A percentile compares a stretch with the other conserved stretches of the same genome.
Evolutionary conservation across 2,797 vertebrate species (phyloP).

Genomic region (Nannoperca obscura): DNA sequence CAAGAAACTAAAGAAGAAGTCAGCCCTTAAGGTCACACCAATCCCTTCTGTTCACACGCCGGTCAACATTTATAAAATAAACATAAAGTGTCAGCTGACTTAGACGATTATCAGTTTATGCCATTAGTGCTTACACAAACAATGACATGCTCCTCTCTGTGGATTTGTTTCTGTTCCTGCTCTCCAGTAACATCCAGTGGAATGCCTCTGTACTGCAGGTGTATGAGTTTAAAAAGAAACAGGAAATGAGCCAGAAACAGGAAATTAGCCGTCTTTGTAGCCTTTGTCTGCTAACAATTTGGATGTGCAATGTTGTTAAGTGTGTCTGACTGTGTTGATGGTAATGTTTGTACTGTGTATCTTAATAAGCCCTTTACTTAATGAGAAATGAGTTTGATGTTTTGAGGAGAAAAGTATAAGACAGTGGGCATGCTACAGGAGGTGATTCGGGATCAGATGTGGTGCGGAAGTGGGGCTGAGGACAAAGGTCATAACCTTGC

Average conservation of each 20-base stretch:
- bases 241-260: conserved; percentile 45
- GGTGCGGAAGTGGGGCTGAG: conserved; percentile 38
- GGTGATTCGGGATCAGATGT: conserved; percentile 57
- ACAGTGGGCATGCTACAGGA: conserved; percentile 71
- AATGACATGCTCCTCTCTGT: conserved; percentile 53
- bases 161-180: conserved; percentile 55
- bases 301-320: conserved; percentile 32
- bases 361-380: conserved; percentile 82
- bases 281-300: conserved; percentile 30
- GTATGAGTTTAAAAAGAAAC: conserved; percentile 33
- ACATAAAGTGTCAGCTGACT: conserved; percentile 55
- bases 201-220: conserved; percentile 37
- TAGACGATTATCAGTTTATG: conserved; percentile 48
- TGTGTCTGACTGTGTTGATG: conserved; percentile 56
- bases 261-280: conserved; percentile 37
- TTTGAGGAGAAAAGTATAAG: conserved; percentile 55
- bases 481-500: conserved; percentile 33
- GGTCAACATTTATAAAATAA: conserved; percentile 59
- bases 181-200: conserved; percentile 49
- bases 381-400: conserved; percentile 69
- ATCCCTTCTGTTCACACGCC: conserved; percentile 70
- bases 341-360: conserved; percentile 64
- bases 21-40: conserved; percentile 79
- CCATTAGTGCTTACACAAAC: conserved; percentile 40
- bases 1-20: conserved; percentile 68